A percentile compares a stretch with the other conserved stretches of the same genome.
These are phyloP conservation scores for Heterochromis multidens DNA, from an alignment of 2,113 vertebrate genomes.

Conservation along the genomic window DNA sequence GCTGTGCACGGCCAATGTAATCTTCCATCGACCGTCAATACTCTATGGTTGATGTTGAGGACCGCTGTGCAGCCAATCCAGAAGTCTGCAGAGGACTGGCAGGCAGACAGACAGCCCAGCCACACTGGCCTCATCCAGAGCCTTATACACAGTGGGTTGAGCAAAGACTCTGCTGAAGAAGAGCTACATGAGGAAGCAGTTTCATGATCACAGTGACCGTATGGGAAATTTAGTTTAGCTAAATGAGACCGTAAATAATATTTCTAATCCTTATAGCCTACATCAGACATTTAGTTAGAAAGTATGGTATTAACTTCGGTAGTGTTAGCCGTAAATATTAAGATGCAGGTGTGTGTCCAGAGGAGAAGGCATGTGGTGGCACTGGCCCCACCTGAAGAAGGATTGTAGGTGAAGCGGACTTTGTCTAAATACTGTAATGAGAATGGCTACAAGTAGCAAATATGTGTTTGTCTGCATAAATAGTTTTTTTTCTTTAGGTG, in stretches of 20 bases:
- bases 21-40: slow-evolving; percentile 11
- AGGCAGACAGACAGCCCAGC: not conserved
- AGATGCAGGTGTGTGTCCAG: not conserved
- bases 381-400: not conserved
- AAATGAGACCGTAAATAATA: not conserved
- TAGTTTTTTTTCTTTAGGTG: not conserved
- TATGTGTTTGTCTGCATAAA: not conserved
- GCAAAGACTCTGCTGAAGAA: not conserved
- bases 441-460: not conserved
- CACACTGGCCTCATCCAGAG: slow-evolving; percentile 21
- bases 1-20: not conserved
- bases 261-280: not conserved
- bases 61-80: slow-evolving; percentile 29
- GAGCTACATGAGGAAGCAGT: not conserved
- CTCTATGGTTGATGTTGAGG: not conserved
- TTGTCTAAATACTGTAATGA: not conserved
- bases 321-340: not conserved
- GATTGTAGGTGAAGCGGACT: not conserved
- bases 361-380: not conserved
- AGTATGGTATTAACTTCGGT: not conserved
- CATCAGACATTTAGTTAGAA: not conserved
- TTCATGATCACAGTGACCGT: not conserved
- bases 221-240: rapidly evolving
- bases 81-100: slow-evolving; percentile 11
- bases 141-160: not conserved